phyloP scores from a whole-genome alignment of 2,888 invertebrate species.

The Crossocerus cetratus region DNA sequence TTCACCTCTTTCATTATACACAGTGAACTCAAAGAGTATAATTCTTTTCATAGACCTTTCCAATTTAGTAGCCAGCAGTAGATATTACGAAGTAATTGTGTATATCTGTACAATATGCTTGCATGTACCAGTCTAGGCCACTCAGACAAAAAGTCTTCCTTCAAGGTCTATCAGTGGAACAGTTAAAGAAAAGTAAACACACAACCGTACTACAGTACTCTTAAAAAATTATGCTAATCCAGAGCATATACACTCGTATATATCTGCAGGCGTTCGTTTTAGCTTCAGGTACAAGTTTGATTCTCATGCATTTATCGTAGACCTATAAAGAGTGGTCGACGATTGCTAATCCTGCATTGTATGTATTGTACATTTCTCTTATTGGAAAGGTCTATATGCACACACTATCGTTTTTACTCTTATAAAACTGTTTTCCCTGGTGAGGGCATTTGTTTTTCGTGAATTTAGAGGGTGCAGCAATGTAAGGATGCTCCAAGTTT shows the following conservation, averaged over 20 bases:
- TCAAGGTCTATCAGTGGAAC: constrained; percentile 21
- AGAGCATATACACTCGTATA: constrained; percentile 29
- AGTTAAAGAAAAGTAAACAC: constrained; percentile 26
- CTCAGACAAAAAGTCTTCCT: constrained; percentile 30
- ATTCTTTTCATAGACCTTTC: constrained; percentile 57
- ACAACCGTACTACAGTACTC: too few species aligned
- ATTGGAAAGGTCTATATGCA: constrained; percentile 59
- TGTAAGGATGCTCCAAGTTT: constrained; percentile 50
- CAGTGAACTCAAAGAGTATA: constrained; percentile 46
- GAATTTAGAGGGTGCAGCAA: constrained; percentile 53
- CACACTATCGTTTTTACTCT: constrained; percentile 18
- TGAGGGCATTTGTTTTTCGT: constrained; percentile 40
- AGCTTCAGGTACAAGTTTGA: constrained; percentile 32
- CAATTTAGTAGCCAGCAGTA: constrained; percentile 44
- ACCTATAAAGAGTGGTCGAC: constrained; percentile 23
- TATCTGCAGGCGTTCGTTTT: constrained; percentile 36
- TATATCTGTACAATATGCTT: constrained; percentile 26
- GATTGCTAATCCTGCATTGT: constrained; percentile 39
- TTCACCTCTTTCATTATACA: constrained; percentile 47
- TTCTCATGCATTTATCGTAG: constrained; percentile 18
- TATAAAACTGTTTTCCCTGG: constrained; percentile 46
- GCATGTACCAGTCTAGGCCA: constrained; percentile 29
- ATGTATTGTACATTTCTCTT: constrained; percentile 33
- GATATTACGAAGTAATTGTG: constrained; percentile 30
- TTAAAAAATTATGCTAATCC: constrained; percentile 24